Evolutionary conservation across 2,888 invertebrate genomes (phyloP), one percentile per base, ranked within the genome.

Genomic region (Elmis aenea): DNA sequence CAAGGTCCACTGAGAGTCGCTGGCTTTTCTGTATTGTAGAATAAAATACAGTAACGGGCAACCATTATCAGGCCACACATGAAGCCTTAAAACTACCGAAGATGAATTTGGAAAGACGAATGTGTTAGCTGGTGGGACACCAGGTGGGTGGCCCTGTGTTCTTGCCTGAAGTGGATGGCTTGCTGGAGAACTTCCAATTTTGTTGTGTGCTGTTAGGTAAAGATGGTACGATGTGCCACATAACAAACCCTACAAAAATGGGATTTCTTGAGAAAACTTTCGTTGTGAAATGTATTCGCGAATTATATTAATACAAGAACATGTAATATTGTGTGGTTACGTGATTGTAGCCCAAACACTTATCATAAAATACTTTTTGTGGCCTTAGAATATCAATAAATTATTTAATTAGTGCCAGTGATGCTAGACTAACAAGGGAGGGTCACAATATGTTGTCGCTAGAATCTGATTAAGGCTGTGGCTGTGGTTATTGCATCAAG

Each of bases 161-260:
- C 81, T 67, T 10, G 82, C 82, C 31, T 81, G 78, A 13, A 83
- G 66, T 9, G 79, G 77, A 32, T 80, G 76, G 51, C 83, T 83
- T 2, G 83, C 73, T 11, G 79, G 76, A 11, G 83, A 83, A 50
- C 75, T 76, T 26, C 84, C 84, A 33, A 84, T 80, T 64, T 79
- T 81, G 57, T 84, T 85, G 60, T 79, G 77, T 3, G 81, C 79
- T 16, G 77, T 79, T 54, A 85, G 59, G 54, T 79, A 80, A 24
- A 84, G 71, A 55, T 84, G 82, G 61, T 85, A 84, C 38, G 80
- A 80, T 50, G 81, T 83, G 9, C 84, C 84, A 55, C 84, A 85
- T 2, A 77, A 70, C 5, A 85, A 68, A 2, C 77, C 77, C 74
- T 73, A 46, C 33, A 57, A 56, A 11, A 21, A n/a, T n/a, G n/a